Base-by-base conservation (phyloP, 1,140 invertebrate genomes). In the Proales similis region DNA sequence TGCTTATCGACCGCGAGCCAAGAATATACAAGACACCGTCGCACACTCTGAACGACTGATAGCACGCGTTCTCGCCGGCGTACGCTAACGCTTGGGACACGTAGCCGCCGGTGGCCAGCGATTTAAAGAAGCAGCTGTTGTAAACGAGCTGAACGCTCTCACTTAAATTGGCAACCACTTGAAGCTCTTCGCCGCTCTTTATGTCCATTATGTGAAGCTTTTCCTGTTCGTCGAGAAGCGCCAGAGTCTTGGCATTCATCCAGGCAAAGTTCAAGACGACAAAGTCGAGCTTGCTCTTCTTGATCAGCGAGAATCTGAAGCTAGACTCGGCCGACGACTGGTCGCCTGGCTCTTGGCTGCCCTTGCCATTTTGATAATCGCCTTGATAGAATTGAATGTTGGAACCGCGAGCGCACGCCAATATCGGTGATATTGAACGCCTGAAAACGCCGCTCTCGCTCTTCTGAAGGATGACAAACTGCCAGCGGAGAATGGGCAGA, bases 401-500 rank as follows among this genome's bases (percentile, higher is more conserved):
- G 2, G 51, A 57, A 61, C 89, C 85, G 47, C 88, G 76, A 1
- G 84, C 88, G 71, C 89, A 85, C 22, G 90, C 89, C 32, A 96
- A 76, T 20, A 94, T 84, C 38, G 88, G 85, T 11, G 51, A 29
- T 17, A 57, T 42, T 7, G 27, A 57, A 4, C 51, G 33, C 30
- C 45, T 57, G 20, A 9, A 9, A 9, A 14, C 79, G 66, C 82
- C 77, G 42, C 71, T 70, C 71, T 86, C 81, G 48, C 83, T 79
- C 63, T 84, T 80, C 71, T 89, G 84, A 71, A 92, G 85, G 19
- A 89, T 78, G 36, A 89, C 84, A 79, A 92, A 83, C 78, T 94
- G 85, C 91, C 91, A 96, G 2, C 87, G 84, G 5, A 96, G 72
- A 32, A 94, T 80, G 0, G 92, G 92, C 12, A 93, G 80, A 4